Evolutionary conservation across 2,888 invertebrate species (phyloP).

Genomic region (Pilophorus perplexus): DNA sequence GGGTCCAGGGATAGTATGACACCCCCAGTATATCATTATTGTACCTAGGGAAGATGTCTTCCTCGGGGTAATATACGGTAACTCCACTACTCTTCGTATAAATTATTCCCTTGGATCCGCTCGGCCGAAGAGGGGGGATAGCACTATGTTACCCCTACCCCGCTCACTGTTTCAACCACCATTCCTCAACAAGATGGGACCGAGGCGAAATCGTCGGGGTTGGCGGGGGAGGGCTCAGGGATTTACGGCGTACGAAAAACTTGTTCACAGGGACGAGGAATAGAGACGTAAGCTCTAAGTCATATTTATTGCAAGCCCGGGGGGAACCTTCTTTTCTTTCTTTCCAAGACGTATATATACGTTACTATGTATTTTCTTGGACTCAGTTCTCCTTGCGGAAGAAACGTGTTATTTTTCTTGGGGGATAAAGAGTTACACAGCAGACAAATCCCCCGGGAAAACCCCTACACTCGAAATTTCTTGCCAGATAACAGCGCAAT

Average conservation of each 20-base stretch:
- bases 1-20: slow-evolving; percentile 34
- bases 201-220: neutral
- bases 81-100: slow-evolving; percentile 42
- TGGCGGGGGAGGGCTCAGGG: slow-evolving; percentile 8
- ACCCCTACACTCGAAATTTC: too few species aligned
- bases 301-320: slow-evolving; percentile 47
- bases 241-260: slow-evolving; percentile 47
- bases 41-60: slow-evolving; percentile 36
- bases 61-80: slow-evolving; percentile 44
- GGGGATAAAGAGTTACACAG: neutral
- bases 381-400: slow-evolving; percentile 17
- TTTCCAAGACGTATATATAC: slow-evolving; percentile 35
- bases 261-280: slow-evolving; percentile 48
- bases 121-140: slow-evolving; percentile 12
- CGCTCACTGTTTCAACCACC: neutral
- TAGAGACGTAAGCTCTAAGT: slow-evolving; percentile 48
- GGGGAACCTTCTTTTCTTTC: slow-evolving; percentile 32
- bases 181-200: slow-evolving; percentile 26
- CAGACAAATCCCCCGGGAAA: neutral
- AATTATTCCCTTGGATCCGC: slow-evolving; percentile 47
- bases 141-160: slow-evolving; percentile 16
- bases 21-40: slow-evolving; percentile 39
- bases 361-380: slow-evolving; percentile 34
- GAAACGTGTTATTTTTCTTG: slow-evolving; percentile 21
- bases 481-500: too few species aligned